phyloP scores from a whole-genome alignment of 2,113 vertebrate species.

The Octodon degus region DNA sequence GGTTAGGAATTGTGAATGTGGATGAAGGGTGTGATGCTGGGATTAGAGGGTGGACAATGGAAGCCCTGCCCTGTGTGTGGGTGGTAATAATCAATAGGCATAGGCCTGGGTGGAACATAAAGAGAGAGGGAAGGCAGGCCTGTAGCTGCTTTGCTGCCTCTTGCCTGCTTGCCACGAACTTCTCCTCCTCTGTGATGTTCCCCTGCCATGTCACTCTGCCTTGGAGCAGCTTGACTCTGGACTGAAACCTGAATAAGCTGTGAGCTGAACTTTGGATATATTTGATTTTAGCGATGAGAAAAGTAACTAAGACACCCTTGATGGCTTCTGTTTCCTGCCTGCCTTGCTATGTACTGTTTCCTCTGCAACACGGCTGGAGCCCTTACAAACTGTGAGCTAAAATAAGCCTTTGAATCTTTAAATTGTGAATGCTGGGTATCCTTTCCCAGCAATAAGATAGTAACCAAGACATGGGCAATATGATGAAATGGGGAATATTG shows the following conservation, averaged over 20 bases:
- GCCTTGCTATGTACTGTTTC: neutral
- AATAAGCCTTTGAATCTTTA: neutral
- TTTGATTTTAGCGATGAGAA: neutral
- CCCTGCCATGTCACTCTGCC: neutral
- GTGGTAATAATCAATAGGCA: neutral
- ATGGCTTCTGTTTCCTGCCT: neutral
- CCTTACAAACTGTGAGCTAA: neutral
- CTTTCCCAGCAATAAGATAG: neutral
- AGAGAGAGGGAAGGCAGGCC: neutral
- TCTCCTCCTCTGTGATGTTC: neutral
- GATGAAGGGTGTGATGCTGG: neutral
- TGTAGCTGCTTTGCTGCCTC: neutral
- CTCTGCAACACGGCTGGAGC: neutral
- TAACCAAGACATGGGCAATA: neutral
- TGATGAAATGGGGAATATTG: neutral
- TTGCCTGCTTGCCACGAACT: neutral
- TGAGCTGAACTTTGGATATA: neutral
- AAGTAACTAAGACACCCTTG: neutral
- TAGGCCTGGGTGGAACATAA: neutral
- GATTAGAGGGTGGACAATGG: neutral
- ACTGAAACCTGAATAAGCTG: neutral
- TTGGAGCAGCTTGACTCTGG: neutral
- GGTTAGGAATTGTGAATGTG: neutral
- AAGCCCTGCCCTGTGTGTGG: neutral
- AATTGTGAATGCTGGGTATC: neutral